phyloP scores from a whole-genome alignment of 2,888 invertebrate species.

The Volucella zonaria region DNA sequence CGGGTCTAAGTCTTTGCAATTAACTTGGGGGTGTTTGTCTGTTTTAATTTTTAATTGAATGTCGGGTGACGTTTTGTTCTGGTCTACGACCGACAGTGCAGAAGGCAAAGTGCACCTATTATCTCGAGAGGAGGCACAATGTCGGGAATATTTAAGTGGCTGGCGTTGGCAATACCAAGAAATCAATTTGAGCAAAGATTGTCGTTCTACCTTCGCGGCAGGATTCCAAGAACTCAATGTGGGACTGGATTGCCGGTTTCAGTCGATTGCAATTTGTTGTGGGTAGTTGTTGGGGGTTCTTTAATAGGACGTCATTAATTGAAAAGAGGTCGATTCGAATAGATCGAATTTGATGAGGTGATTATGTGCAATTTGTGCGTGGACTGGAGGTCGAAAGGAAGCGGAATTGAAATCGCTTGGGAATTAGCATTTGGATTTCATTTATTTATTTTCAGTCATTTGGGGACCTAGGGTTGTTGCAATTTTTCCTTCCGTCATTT shows the following conservation, averaged over 20 bases:
- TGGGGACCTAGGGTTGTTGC: too few species aligned
- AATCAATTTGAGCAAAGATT: constrained; percentile 30
- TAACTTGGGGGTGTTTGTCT: constrained; percentile 61
- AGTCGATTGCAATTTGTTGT: neutral
- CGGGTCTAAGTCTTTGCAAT: constrained; percentile 55
- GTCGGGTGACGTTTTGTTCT: constrained; percentile 40
- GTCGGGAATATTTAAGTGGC: constrained; percentile 2
- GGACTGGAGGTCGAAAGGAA: too few species aligned
- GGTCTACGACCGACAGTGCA: neutral
- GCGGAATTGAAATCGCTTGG: too few species aligned
- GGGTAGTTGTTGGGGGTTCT: neutral
- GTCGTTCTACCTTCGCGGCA: neutral
- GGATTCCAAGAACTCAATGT: neutral
- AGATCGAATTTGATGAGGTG: neutral
- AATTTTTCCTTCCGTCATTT: too few species aligned
- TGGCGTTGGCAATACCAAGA: constrained; percentile 36
- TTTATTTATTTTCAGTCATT: too few species aligned
- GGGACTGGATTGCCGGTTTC: neutral
- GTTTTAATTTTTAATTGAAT: constrained; percentile 66
- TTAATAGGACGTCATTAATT: too few species aligned
- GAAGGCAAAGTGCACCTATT: constrained; percentile 41
- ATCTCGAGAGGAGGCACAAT: constrained; percentile 41
- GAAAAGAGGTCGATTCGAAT: neutral
- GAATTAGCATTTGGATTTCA: too few species aligned
- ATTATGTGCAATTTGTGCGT: constrained; percentile 7